Base-by-base conservation (phyloP, 2,797 vertebrate species). In the Microchirus variegatus region DNA sequence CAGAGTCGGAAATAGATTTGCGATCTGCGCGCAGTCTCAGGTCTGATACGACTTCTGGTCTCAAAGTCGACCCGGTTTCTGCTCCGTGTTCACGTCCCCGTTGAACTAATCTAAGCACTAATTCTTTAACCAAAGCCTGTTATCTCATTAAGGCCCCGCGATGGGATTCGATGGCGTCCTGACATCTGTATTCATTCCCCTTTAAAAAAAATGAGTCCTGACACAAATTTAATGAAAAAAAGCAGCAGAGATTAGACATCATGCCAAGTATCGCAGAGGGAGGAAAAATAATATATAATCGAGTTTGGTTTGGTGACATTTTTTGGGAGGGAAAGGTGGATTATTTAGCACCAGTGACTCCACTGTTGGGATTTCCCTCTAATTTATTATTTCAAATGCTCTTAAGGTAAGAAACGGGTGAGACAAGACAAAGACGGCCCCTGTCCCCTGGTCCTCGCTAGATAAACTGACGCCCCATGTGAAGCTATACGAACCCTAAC, bases 121-220 rank as follows among this genome's bases (percentile, higher is more conserved):
- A 93, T 94, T 92, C 92, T 92, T 89, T 79, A 72, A 89, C 87
- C 88, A 91, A 93, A 93, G 90, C 92, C 86, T 91, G 92, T 94
- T 93, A 93, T 93, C 91, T 93, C 87, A 88, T 92, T 90, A 90
- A 85, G 78, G 80, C 77, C 86, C 75, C 73, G 67, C 72, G 86
- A 91, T 87, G 89, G 89, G 91, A 91, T 90, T 88, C 66, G 85
- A 91, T 92, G 89, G 88, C 90, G 86, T 85, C 85, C 89, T 93
- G 92, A 93, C 91, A 92, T 93, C 90, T 92, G 93, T 89, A 91
- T 93, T 93, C 85, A 87, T 90, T 83, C 77, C 67, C 75, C 75
- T 53, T 73, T n/a, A n/a, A n/a, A n/a, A n/a, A 43, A 92, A 93
- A 94, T 92, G 82, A 92, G 90, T 87, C 86, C 78, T 90, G 90